Percentiles rank a stretch among this genome's conserved stretches.
Conservation (phyloP, 2,888 invertebrate species). For the Sarcophaga rosellei region DNA sequence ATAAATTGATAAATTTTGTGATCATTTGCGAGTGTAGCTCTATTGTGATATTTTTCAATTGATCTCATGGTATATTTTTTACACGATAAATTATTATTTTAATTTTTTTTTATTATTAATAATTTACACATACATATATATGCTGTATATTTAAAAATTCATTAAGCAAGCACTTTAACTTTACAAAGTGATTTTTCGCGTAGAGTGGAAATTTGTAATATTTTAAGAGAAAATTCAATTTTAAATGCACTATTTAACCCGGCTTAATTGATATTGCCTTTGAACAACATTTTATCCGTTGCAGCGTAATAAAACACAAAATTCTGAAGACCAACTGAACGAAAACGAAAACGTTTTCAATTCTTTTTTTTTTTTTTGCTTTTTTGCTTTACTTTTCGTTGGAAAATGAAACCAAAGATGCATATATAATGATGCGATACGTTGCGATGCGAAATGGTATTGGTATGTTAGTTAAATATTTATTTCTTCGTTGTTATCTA, state of each 20-base stretch:
- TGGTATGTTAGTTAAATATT: slow-evolving; percentile 55
- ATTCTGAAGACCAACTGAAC: slow-evolving; percentile 24
- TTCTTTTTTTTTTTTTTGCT: not conserved
- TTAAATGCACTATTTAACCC: not conserved
- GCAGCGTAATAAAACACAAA: slow-evolving; percentile 35
- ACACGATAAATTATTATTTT: too few relatives aligned
- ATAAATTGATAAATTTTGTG: too few relatives aligned
- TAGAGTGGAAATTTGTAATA: too few relatives aligned
- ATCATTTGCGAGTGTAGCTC: too few relatives aligned
- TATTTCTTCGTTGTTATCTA: slow-evolving; percentile 2
- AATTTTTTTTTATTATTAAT: too few relatives aligned
- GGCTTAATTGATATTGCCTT: not conserved
- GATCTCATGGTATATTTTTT: too few relatives aligned
- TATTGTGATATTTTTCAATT: too few relatives aligned
- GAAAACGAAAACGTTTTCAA: slow-evolving; percentile 10
- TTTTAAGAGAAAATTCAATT: too few relatives aligned
- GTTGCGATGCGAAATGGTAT: slow-evolving; percentile 16
- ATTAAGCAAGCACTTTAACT: too few relatives aligned
- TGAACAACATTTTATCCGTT: slow-evolving; percentile 6
- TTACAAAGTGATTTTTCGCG: too few relatives aligned
- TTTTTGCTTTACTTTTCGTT: slow-evolving; percentile 28
- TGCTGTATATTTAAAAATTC: too few relatives aligned
- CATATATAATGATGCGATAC: slow-evolving; percentile 19
- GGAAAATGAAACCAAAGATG: slow-evolving; percentile 48
- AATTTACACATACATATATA: too few relatives aligned